Evolutionary conservation across 2,888 invertebrate genomes (phyloP).

Genomic region (Molanna angustata): DNA sequence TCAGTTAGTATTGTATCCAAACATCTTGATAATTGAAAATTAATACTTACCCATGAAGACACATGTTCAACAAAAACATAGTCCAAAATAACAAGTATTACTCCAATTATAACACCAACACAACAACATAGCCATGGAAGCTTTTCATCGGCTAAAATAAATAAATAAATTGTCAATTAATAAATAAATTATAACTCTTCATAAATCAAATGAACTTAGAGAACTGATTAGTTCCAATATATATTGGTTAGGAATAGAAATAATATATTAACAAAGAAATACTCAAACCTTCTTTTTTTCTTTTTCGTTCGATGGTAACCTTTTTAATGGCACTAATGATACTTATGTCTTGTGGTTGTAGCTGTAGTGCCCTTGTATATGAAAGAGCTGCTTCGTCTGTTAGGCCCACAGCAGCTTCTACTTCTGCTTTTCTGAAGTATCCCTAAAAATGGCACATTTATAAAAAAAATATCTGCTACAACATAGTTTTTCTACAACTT

Average conservation of each 20-base stretch:
- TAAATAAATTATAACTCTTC: no score
- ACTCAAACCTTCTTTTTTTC: slow-evolving; percentile 58
- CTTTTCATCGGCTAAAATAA: slow-evolving; percentile 68
- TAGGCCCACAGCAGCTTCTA: slow-evolving; percentile 65
- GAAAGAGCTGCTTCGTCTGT: slow-evolving; percentile 67
- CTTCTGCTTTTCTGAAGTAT: slow-evolving; percentile 70
- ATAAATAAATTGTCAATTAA: no score
- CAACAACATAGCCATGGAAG: slow-evolving; percentile 75
- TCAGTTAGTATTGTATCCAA: no score
- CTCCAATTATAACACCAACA: slow-evolving; percentile 68
- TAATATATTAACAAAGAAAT: neutral
- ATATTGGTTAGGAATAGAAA: no score
- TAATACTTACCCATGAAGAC: slow-evolving; percentile 56
- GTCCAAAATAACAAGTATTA: slow-evolving; percentile 67
- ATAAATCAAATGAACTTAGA: no score
- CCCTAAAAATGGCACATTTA: slow-evolving; percentile 49
- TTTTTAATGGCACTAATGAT: slow-evolving; percentile 61
- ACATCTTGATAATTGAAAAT: no score
- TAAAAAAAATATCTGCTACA: neutral
- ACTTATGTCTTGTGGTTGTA: slow-evolving; percentile 64
- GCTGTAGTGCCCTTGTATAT: slow-evolving; percentile 63
- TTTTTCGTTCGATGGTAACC: slow-evolving; percentile 57
- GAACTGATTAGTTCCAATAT: no score
- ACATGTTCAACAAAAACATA: slow-evolving; percentile 64
- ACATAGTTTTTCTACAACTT: neutral